Conservation (phyloP, 1,140 invertebrate genomes). For the Macrostomum lignano region DNA sequence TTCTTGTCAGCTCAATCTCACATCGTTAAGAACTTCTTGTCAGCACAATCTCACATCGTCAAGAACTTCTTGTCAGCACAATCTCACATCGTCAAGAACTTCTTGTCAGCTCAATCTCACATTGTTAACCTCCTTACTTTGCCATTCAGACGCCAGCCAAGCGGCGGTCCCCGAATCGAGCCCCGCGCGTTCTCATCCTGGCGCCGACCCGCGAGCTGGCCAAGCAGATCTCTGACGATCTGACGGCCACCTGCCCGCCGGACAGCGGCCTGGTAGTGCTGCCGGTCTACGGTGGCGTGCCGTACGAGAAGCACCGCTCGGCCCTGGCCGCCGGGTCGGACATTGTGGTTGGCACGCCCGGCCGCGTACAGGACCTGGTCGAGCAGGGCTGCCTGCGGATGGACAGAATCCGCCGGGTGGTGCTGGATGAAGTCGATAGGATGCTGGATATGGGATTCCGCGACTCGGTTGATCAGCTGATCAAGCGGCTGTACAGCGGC, state of each 20-base stretch:
- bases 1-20: too few species aligned
- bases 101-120: too few species aligned
- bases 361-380: slow-evolving; percentile 18
- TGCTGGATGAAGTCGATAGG: slow-evolving; percentile 19
- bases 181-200: slow-evolving; percentile 11
- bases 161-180: too few species aligned
- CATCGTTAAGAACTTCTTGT: too few species aligned
- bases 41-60: too few species aligned
- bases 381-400: slow-evolving; percentile 14
- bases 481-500: slow-evolving; percentile 12
- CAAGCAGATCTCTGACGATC: slow-evolving; percentile 16
- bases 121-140: too few species aligned
- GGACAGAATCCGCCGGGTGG: slow-evolving; percentile 14
- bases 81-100: too few species aligned
- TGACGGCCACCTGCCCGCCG: slow-evolving; percentile 10
- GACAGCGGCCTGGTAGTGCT: slow-evolving; percentile 11
- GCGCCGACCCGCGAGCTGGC: slow-evolving; percentile 22
- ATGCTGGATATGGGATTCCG: slow-evolving; percentile 28
- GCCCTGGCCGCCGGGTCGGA: slow-evolving; percentile 12
- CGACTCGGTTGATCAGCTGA: slow-evolving; percentile 19
- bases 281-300: slow-evolving; percentile 20
- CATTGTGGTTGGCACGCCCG: slow-evolving; percentile 25
- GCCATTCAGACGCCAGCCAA: too few species aligned
- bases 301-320: slow-evolving; percentile 14
- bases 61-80: too few species aligned